A percentile compares a stretch with the other conserved stretches of the same genome.
phyloP scores from a whole-genome alignment of 2,113 vertebrate genomes.

The Sceloporus undulatus region DNA sequence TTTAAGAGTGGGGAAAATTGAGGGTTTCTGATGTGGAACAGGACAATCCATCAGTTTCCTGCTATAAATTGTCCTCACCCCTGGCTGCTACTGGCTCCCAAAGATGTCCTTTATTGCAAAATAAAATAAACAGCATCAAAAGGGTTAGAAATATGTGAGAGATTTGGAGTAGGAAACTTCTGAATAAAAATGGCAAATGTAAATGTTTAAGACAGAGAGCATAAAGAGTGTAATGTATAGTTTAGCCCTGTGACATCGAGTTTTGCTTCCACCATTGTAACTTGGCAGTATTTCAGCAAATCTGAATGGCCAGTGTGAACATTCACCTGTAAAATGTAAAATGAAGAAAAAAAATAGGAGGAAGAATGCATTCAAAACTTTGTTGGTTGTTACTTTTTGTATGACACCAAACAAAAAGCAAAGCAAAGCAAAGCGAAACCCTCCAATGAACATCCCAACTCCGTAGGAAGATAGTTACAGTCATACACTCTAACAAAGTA shows the following conservation, averaged over 20 bases:
- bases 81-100: not conserved
- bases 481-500: slow-evolving; percentile 88
- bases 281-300: slow-evolving; percentile 14
- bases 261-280: slow-evolving; percentile 35
- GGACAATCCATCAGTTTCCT: not conserved
- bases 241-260: slow-evolving; percentile 9
- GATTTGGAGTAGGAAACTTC: not conserved
- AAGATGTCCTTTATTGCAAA: not conserved
- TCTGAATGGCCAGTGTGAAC: slow-evolving; percentile 72
- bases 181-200: no score
- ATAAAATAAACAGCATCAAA: not conserved
- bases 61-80: not conserved
- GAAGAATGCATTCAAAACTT: slow-evolving; percentile 79
- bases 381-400: slow-evolving; percentile 81
- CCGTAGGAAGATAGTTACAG: slow-evolving; percentile 82
- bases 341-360: slow-evolving; percentile 78
- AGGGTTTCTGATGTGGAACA: not conserved
- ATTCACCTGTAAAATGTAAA: slow-evolving; percentile 66
- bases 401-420: slow-evolving; percentile 75
- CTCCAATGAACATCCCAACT: not conserved
- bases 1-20: not conserved
- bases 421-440: not conserved
- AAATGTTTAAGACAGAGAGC: not conserved
- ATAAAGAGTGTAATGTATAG: not conserved
- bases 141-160: not conserved